phyloP scores from a whole-genome alignment of 2,888 invertebrate species.

The Thereva nobilitata region DNA sequence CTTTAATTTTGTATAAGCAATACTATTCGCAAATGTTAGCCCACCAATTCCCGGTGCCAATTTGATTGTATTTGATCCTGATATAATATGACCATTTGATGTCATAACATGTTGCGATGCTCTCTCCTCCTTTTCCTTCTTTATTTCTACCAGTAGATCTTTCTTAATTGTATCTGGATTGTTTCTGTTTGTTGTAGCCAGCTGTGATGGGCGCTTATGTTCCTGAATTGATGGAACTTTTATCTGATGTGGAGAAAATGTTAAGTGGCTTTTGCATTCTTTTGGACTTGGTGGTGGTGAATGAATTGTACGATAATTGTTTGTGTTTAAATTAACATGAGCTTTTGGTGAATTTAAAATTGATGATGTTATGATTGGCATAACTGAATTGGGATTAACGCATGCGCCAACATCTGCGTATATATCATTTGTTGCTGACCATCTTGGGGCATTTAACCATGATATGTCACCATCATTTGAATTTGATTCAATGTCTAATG shows the following conservation, averaged over 20 bases:
- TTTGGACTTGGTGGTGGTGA: slow-evolving; percentile 66
- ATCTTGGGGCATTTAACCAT: slow-evolving; percentile 50
- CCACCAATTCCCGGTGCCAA: slow-evolving; percentile 57
- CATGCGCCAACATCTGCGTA: slow-evolving; percentile 72
- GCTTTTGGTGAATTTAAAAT: slow-evolving; percentile 51
- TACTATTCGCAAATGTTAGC: slow-evolving; percentile 57
- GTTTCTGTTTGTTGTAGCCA: slow-evolving; percentile 51
- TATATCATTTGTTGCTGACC: slow-evolving; percentile 64
- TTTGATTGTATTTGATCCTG: slow-evolving; percentile 54
- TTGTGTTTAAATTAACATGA: slow-evolving; percentile 50
- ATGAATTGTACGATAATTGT: slow-evolving; percentile 37
- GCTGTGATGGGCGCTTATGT: slow-evolving; percentile 46
- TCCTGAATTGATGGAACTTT: slow-evolving; percentile 65
- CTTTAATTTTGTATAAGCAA: slow-evolving; percentile 56
- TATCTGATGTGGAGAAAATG: slow-evolving; percentile 71
- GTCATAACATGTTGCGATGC: too few relatives aligned
- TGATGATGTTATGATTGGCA: slow-evolving; percentile 72
- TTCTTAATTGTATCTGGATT: slow-evolving; percentile 64
- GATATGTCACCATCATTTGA: slow-evolving; percentile 49
- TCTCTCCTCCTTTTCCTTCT: neutral
- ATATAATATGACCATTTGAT: slow-evolving; percentile 25
- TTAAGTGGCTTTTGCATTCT: slow-evolving; percentile 70
- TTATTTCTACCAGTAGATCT: slow-evolving; percentile 61
- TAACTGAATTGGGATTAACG: slow-evolving; percentile 85
- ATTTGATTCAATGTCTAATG: slow-evolving; percentile 56